Percentiles rank a stretch among this genome's conserved stretches.
Conservation (phyloP, 2,888 invertebrate genomes). For the Orthosia incerta region DNA sequence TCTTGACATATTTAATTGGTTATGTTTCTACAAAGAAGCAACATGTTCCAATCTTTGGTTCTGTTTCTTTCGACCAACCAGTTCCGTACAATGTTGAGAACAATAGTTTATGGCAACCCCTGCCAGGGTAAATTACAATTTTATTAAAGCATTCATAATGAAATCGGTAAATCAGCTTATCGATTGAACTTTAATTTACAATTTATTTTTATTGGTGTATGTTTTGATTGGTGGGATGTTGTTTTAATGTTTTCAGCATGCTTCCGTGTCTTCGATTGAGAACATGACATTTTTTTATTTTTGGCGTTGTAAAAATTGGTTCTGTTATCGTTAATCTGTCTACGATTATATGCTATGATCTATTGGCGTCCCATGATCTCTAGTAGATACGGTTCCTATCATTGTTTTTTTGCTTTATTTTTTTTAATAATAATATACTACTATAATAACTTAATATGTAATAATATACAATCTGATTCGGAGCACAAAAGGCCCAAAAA, state of each 20-base stretch:
- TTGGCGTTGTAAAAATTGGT: background rate
- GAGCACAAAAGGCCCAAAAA: constrained; percentile 11
- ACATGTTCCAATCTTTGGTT: constrained; percentile 37
- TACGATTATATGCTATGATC: background rate
- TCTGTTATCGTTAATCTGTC: background rate
- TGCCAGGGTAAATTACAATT: constrained; percentile 47
- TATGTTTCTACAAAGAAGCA: constrained; percentile 54
- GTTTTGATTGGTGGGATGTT: constrained; percentile 31
- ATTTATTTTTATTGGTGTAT: constrained; percentile 27
- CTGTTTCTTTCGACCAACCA: constrained; percentile 25
- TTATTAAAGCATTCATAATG: constrained; percentile 50
- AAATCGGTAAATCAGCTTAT: constrained; percentile 52
- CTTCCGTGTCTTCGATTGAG: constrained; percentile 26
- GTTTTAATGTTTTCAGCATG: constrained; percentile 24
- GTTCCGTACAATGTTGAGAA: constrained; percentile 49
- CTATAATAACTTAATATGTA: constrained; percentile 1
- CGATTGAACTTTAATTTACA: constrained; percentile 51
- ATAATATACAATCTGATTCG: background rate
- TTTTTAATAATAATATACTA: constrained; percentile 9
- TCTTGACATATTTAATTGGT: constrained; percentile 62
- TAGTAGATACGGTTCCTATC: background rate
- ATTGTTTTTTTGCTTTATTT: too few relatives aligned
- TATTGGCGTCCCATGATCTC: background rate
- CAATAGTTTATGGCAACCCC: constrained; percentile 50
- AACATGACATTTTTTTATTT: background rate